phyloP scores from a whole-genome alignment of 2,888 invertebrate genomes.

The Patella depressa region DNA sequence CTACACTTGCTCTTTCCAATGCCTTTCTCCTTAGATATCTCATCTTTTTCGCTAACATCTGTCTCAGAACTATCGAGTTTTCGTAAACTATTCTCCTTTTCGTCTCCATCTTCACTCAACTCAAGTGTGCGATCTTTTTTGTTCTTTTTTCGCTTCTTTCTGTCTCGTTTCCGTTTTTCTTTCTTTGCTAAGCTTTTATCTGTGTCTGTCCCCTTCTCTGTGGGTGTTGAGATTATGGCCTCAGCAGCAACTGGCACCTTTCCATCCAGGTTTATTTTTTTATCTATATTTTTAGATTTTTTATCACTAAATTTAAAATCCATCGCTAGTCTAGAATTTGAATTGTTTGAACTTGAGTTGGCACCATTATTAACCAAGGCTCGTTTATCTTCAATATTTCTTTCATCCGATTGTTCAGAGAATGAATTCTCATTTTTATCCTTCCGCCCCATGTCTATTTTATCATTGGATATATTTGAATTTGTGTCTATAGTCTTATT shows the following conservation, averaged over 20 bases:
- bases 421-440: neutral
- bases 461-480: neutral
- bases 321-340: neutral
- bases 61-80: neutral
- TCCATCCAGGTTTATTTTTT: neutral
- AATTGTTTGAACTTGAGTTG: neutral
- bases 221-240: neutral
- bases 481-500: neutral
- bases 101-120: neutral
- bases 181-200: conserved; percentile 1
- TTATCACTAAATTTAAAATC: neutral
- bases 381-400: neutral
- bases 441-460: neutral
- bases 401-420: neutral
- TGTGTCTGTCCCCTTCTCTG: neutral
- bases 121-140: neutral
- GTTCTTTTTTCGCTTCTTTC: conserved; percentile 1
- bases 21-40: neutral
- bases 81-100: neutral
- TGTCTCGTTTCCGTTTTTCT: neutral
- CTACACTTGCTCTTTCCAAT: neutral
- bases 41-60: neutral
- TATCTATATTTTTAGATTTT: neutral
- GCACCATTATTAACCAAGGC: neutral
- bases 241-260: neutral